phyloP scores from a whole-genome alignment of 2,113 vertebrate genomes.

The Actinemys pallida region DNA sequence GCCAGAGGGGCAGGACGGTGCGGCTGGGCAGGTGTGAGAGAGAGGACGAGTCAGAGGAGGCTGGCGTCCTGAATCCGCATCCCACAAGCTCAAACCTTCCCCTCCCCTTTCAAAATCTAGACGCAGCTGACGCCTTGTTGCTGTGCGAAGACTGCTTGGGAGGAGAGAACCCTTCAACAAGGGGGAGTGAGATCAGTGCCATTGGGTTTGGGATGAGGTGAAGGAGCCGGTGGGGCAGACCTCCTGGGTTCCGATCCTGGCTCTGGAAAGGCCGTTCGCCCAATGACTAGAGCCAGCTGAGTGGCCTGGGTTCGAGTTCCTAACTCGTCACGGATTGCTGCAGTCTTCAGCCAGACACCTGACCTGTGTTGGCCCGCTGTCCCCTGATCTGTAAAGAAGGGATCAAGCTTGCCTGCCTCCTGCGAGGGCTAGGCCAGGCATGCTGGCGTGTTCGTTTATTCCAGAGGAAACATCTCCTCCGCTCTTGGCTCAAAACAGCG shows the following conservation, averaged over 20 bases:
- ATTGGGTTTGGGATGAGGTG: too few species aligned
- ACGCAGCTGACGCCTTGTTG: background rate
- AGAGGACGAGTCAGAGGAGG: rapidly evolving
- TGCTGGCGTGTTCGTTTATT: background rate
- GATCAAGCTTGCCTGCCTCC: background rate
- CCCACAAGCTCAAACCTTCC: rapidly evolving
- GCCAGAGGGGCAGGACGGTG: background rate
- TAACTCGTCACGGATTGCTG: too few species aligned
- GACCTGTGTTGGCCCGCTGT: background rate
- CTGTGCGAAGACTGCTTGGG: background rate
- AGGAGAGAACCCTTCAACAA: background rate
- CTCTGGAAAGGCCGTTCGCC: background rate
- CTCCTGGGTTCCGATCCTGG: background rate
- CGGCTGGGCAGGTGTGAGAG: background rate
- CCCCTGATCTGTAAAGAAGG: background rate
- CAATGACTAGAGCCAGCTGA: background rate
- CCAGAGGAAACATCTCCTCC: background rate
- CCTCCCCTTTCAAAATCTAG: rapidly evolving
- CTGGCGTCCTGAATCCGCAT: background rate
- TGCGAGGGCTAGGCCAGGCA: too few species aligned
- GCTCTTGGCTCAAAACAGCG: background rate
- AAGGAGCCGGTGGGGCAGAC: background rate
- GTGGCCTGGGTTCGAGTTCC: background rate
- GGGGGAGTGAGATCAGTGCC: background rate
- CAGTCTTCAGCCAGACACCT: background rate